phyloP scores from a whole-genome alignment of 1,140 invertebrate genomes.

The Battus philenor region DNA sequence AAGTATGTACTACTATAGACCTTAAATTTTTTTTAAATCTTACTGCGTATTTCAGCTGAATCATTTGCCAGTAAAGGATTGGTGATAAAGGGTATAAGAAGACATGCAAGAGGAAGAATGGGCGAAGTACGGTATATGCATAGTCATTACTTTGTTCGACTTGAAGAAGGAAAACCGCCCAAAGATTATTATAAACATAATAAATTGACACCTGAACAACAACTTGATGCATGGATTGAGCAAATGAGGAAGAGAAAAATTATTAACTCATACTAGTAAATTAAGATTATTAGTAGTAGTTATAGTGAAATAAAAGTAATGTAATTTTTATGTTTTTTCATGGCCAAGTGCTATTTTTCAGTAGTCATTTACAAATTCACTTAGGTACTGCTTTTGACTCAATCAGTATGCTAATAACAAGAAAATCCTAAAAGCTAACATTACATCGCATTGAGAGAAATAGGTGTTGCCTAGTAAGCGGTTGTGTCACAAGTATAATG shows the following conservation, averaged over 20 bases:
- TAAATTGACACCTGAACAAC: conserved; percentile 82
- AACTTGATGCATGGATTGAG: conserved; percentile 84
- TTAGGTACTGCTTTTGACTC: too few species aligned
- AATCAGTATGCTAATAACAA: too few species aligned
- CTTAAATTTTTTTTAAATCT: conserved; percentile 13
- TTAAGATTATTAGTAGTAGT: not conserved
- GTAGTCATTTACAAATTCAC: too few species aligned
- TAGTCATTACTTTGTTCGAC: conserved; percentile 90
- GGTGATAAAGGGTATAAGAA: conserved; percentile 87
- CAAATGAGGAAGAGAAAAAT: conserved; percentile 84
- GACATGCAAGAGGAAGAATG: conserved; percentile 84
- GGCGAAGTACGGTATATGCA: conserved; percentile 88
- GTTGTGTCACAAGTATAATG: too few species aligned
- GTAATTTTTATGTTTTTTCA: too few species aligned
- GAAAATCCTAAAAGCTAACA: too few species aligned
- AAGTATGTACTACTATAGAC: too few species aligned
- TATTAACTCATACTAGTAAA: conserved; percentile 79
- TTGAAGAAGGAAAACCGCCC: conserved; percentile 96
- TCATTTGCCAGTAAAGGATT: conserved; percentile 87
- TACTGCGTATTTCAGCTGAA: conserved; percentile 84
- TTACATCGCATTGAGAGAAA: too few species aligned
- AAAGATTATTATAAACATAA: conserved; percentile 84
- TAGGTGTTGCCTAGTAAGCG: too few species aligned
- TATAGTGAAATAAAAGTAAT: too few species aligned
- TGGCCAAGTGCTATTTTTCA: too few species aligned